Evolutionary conservation across 2,888 invertebrate genomes (phyloP), one percentile per base, ranked within the genome.

Genomic region (Mythimna vitellina): DNA sequence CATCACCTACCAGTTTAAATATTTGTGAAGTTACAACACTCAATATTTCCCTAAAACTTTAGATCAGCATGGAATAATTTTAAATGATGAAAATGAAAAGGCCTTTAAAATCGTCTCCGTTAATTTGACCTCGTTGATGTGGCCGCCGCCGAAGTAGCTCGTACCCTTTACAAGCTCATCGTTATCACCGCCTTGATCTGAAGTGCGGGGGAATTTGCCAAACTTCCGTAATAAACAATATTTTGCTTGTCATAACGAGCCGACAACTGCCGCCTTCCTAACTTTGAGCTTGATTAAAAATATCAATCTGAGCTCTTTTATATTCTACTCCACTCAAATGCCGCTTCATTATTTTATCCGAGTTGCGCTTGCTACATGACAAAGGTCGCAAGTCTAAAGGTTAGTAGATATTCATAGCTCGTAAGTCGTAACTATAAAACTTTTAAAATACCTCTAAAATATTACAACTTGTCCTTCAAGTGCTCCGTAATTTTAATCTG

Each of bases 201-300:
- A 68, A 78, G 74, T 64, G 65, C 46, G 60, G 76, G 76, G 66
- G 77, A 76, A 82, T 84, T 81, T 63, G 63, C 81, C 80, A 84
- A 89, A 91, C 86, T 90, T 89, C 77, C 70, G 80, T 88, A 89
- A 90, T 91, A 90, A 90, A 91, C 89, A 90, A 89, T 89, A 90
- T 89, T 87, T 87, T 85, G 86, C 86, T 88, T 87, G 90, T 89
- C 91, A 89, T 89, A 89, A 88, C 88, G 87, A 80, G 85, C 76
- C 73, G 81, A 79, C 85, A 82, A 84, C 83, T 74, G 69, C 78
- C 80, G 83, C 81, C 76, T 76, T 82, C 83, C 77, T 75, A 88
- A 91, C 89, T 90, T 90, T 85, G 87, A 81, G 87, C 86, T 89
- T 92, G 91, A 92, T 92, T 92, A 90, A 91, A 91, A 92, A 91